Base-by-base conservation (phyloP, 2,113 vertebrate species). In the Marcusenius ussheri region DNA sequence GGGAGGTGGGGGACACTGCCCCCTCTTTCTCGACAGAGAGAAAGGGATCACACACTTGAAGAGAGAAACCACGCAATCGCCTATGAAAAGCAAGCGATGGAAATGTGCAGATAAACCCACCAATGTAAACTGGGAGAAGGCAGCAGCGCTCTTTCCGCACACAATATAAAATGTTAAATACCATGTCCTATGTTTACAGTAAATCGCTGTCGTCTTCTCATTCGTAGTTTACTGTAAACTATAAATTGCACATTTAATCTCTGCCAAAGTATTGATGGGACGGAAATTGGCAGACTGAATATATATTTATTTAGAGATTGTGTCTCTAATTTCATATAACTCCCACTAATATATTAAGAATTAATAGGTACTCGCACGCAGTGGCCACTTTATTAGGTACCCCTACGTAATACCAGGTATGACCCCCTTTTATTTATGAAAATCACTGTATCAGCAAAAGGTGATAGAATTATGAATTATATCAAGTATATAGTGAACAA, bases 1-100 rank as follows among this genome's bases (percentile, higher is more conserved):
- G 77, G 13, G n/a, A n/a, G n/a, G n/a, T n/a, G n/a, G 89, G 86
- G 56, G 88, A 91, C 91, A 93, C 93, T 91, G 95, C 93, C 93
- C 91, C 92, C 92, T 89, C 93, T 92, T 90, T 83, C 92, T 93
- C 93, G 62, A 51, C 47, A 86, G 91, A 87, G 89, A 91, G 89
- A 91, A 90, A 66, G 45, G 88, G n/a, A 56, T 35, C 62, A 53
- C 84, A 66, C 53, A 74, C 80, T 21, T 86, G 58, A 91, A 92
- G 94, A 94, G 93, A 91, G 92, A 56, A 91, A 92, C 77, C 17
- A 45, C 31, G 77, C 35, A 6, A 83, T 83, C 77, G 39, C 42
- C 17, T 45, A 45, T 83, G 77, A 83, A 45, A 45, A 84, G 49
- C 70, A 1, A 42, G 35, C 87, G 46, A 50, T 89, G 21, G 93